Evolutionary conservation across 1,140 invertebrate species (phyloP), one percentile per base, ranked within the genome.

Genomic region (Tachypleus tridentatus): DNA sequence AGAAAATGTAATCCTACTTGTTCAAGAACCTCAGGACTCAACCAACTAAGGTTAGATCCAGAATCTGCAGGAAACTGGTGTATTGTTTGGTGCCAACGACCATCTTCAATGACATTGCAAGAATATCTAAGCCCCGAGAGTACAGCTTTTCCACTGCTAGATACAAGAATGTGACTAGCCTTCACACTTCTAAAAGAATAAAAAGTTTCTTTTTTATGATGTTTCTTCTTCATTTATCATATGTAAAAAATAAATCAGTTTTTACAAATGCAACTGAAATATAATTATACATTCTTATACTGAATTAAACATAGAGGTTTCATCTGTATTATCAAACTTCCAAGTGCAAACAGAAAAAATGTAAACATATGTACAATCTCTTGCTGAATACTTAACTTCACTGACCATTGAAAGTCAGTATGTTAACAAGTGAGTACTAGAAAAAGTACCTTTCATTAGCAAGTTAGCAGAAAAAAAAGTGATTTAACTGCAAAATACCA

Each of bases 11-110:
- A n/a, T 9, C 66, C 65, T 64, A 87, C 86, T 80, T 93, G 91
- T 79, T 91, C 86, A 48, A 95, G 77, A n/a, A 95, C 76, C 78
- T 96, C 93, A 29, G 92, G 92, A 74, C 89, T 91, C 3, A 91
- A 80, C 89, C 90, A 94, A 75, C 90, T 89, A 3, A 94, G 75
- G 73, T 88, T 87, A 51, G 83, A 77, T 63, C 83, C 80, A 53
- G 83, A 84, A 49, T 83, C 82, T 3, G 81, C 77, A 4, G 90
- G 89, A 75, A 89, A 87, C 63, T 83, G 83, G 77, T 89, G 87
- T 10, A 93, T 79, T 10, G 78, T 81, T 62, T 76, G 81, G 69
- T 85, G 81, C 76, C 85, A 82, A 71, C 81, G 81, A 3, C 89
- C 89, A 73, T 86, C 81, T 58, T 83, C 77, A 63, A 90, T 78